Conservation (phyloP, 2,888 invertebrate genomes). For the Orthosia incerta region DNA sequence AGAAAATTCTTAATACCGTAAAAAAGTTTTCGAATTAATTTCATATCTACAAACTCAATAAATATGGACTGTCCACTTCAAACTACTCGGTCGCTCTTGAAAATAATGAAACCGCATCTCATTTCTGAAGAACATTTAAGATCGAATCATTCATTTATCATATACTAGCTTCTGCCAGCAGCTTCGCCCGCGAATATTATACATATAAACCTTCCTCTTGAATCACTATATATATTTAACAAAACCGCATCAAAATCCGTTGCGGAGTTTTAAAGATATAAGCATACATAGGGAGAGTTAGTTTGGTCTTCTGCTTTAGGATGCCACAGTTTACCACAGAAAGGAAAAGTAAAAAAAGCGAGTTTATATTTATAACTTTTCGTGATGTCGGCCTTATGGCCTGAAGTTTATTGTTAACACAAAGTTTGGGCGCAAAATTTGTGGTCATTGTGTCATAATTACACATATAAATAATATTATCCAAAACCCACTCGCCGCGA, state of each 20-base stretch:
- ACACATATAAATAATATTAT: too few species aligned
- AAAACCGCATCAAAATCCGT: too few species aligned
- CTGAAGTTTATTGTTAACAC: constrained; percentile 44
- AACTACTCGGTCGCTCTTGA: neutral
- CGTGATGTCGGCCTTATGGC: constrained; percentile 24
- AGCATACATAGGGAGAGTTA: too few species aligned
- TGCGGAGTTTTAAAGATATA: too few species aligned
- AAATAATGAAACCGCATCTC: neutral
- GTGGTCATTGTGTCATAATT: constrained; percentile 21
- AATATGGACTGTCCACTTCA: constrained; percentile 1
- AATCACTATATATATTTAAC: too few species aligned
- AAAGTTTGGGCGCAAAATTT: constrained; percentile 33
- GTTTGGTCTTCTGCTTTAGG: neutral
- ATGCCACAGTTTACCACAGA: neutral
- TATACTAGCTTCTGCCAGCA: too few species aligned
- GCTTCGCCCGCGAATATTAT: too few species aligned
- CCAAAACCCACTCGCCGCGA: neutral
- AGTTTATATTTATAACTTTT: constrained; percentile 27
- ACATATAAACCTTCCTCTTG: too few species aligned
- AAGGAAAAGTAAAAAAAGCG: constrained; percentile 13
- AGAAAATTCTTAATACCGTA: too few species aligned
- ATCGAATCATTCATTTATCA: neutral
- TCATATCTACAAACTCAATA: neutral
- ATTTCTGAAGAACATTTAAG: constrained; percentile 5
- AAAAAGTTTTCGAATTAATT: too few species aligned